Evolutionary conservation across 2,888 invertebrate genomes (phyloP), one percentile per base, ranked within the genome.

Genomic region (Philhelius pedissequus): DNA sequence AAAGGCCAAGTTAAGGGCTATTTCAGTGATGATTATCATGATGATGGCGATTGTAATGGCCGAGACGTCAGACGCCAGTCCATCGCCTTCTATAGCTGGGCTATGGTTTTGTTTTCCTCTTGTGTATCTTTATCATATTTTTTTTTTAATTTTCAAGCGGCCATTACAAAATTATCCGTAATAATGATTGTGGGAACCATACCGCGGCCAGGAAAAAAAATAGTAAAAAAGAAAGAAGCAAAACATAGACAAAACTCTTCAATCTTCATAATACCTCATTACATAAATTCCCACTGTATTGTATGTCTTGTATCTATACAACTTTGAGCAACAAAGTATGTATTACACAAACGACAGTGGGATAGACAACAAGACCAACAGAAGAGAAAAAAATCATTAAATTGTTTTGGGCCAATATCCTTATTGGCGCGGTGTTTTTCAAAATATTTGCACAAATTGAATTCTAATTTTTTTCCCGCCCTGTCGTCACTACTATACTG

Each of bases 391-490:
- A 40, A 35, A 35, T 64, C 69, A 30, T 77, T 48, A 79, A 75
- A 84, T 70, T 70, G 66, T 79, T 64, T 64, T 62, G 50, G 58
- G 71, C 38, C 20, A 77, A 66, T 68, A 64, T 77, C 60, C 84
- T 84, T 54, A 75, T 84, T 84, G 84, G 79, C 75, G 79, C 75
- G 84, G 79, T 80, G 45, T 80, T 83, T 80, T 84, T 84, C 84
- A 84, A 84, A 84, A 84, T 84, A 84, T 84, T 84, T 84, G 80
- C 84, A 80, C 84, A 84, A 84, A 84, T 84, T 84, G 80, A 84
- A 84, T 71, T 79, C 84, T 84, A 80, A 84, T 84, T 84, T 80
- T 75, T n/a, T 62, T 80, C 60, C 84, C 66, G 75, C 30, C 45
- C 32, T 35, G 18, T n/a, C 9, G 40, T 27, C 11, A 4, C 22